A percentile compares a stretch with the other conserved stretches of the same genome.
Evolutionary conservation across 2,113 vertebrate species (phyloP).

Genomic region (Cathartes aura): DNA sequence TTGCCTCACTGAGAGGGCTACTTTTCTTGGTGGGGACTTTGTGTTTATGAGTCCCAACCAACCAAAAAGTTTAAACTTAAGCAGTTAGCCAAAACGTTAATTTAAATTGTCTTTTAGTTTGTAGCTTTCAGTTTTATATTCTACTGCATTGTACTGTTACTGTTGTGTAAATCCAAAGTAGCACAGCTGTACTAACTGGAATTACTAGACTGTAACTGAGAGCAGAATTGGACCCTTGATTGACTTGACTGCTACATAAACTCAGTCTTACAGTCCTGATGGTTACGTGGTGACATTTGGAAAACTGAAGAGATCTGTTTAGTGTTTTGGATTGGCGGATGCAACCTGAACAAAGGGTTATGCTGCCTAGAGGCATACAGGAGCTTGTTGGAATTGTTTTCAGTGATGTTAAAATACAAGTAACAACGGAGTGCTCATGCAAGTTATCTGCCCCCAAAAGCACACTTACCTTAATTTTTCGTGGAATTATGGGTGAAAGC

Average conservation of each 20-base stretch:
- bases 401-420: neutral
- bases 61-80: neutral
- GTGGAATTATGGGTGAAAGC: neutral
- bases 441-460: neutral
- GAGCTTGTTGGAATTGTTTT: neutral
- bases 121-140: neutral
- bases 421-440: neutral
- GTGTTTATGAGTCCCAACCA: neutral
- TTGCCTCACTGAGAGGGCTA: conserved; percentile 8
- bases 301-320: neutral
- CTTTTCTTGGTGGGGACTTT: neutral
- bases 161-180: neutral
- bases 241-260: neutral
- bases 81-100: neutral
- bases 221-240: neutral
- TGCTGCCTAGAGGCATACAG: neutral
- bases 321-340: neutral
- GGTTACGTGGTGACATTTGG: neutral
- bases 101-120: neutral
- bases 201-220: neutral
- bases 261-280: neutral
- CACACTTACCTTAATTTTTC: neutral
- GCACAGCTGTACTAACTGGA: neutral
- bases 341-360: neutral
- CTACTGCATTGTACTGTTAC: neutral